Conservation (phyloP, 2,888 invertebrate species). For the Cantharis nigra region DNA sequence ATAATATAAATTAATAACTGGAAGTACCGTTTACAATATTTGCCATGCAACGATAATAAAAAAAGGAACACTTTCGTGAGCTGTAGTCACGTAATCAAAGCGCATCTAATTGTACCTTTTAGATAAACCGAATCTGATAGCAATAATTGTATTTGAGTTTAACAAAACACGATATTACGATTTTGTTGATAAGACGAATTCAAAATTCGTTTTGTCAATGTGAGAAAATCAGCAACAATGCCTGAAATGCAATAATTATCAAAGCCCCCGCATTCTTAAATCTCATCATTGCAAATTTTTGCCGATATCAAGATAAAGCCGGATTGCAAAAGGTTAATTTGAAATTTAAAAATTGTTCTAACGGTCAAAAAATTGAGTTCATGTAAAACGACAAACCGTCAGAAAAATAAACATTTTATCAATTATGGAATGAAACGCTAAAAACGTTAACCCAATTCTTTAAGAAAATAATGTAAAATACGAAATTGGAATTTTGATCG, state of each 20-base stretch:
- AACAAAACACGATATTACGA: conserved; percentile 3
- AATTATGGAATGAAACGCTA: background rate
- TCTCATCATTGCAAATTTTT: background rate
- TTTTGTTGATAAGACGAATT: conserved; percentile 6
- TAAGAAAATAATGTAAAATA: background rate
- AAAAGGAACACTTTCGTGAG: conserved; percentile 20
- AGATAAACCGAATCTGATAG: conserved; percentile 8
- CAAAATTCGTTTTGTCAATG: conserved; percentile 1
- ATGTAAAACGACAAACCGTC: background rate
- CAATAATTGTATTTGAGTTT: background rate
- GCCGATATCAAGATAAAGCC: background rate
- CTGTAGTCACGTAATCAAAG: conserved; percentile 15
- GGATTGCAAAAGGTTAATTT: background rate
- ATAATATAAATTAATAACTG: background rate
- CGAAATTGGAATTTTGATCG: background rate
- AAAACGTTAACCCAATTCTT: background rate
- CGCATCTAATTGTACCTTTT: conserved; percentile 17
- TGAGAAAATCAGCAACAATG: background rate
- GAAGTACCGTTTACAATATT: conserved; percentile 16
- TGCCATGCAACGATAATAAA: conserved; percentile 4
- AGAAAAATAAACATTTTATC: background rate
- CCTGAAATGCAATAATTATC: background rate
- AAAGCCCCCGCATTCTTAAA: background rate
- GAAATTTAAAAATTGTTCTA: background rate
- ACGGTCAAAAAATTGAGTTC: background rate